Conservation (phyloP, 2,797 vertebrate species). For the Centroberyx gerrardi region DNA sequence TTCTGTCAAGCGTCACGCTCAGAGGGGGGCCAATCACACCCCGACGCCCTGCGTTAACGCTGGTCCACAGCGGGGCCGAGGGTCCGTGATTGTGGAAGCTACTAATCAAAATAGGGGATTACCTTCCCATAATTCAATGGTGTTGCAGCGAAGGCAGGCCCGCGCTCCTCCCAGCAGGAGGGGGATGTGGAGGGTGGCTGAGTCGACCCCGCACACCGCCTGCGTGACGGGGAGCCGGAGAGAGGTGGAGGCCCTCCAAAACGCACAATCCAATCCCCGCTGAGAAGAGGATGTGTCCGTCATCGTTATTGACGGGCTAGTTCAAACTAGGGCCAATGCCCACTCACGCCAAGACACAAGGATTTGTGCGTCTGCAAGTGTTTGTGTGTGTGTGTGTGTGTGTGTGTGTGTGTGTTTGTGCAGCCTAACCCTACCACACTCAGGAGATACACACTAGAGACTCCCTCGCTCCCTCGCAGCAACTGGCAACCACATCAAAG, state of each 20-base stretch:
- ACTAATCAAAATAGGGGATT: slow-evolving; percentile 13
- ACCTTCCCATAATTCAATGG: slow-evolving; percentile 6
- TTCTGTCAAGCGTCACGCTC: not conserved
- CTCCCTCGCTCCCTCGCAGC: too few species aligned
- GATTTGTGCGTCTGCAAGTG: not conserved
- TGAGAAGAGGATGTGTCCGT: not conserved
- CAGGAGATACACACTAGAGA: not conserved
- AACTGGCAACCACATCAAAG: too few species aligned
- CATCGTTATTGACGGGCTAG: not conserved
- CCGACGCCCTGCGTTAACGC: not conserved
- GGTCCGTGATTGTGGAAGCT: too few species aligned
- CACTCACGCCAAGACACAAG: not conserved
- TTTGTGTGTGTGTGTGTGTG: slow-evolving; percentile 13
- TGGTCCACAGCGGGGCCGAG: not conserved
- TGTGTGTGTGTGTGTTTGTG: not conserved
- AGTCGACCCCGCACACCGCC: not conserved
- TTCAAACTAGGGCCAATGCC: not conserved
- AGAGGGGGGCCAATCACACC: not conserved
- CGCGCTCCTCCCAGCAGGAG: slow-evolving; percentile 10
- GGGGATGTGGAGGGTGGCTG: slow-evolving; percentile 6
- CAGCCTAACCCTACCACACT: not conserved
- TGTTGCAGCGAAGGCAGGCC: not conserved
- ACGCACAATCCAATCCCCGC: slow-evolving; percentile 12
- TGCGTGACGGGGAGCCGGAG: not conserved
- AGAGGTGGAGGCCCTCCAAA: not conserved